Base-by-base conservation (phyloP, 1,140 invertebrate genomes). In the Heliconius himera region DNA sequence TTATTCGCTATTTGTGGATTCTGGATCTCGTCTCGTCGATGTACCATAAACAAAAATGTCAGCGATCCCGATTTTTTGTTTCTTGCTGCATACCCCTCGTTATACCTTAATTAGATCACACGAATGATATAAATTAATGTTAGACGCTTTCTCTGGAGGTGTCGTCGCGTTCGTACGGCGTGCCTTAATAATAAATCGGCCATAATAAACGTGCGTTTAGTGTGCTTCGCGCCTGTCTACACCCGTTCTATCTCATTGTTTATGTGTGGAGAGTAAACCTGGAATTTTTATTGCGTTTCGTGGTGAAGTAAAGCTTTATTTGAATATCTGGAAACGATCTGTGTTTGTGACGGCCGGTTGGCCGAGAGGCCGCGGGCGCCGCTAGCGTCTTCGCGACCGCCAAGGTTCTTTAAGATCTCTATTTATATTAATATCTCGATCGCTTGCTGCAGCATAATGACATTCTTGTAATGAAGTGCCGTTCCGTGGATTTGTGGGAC, bases 41-140 rank as follows among this genome's bases (percentile, higher is more conserved):
- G 93, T 94, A 95, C 94, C 94, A 95, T 95, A 95, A 95, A 95
- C 94, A 95, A 95, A 94, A 95, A 95, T 95, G 94, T 95, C 94
- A 95, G 93, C 94, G 93, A 94, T 94, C 94, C 90, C 92, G 88
- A 95, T 93, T 94, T 94, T 95, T 95, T 95, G 92, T 94, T 95
- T 95, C 91, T 92, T 86, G 83, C 89, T 91, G 91, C 90, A 92
- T 93, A 92, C 89, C 90, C 89, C 89, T 93, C 90, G 88, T 91
- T 93, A 92, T 87, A 93, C 86, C 89, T 89, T 94, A 94, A 93
- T 94, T 93, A 93, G 91, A 93, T 94, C 92, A 93, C 92, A 91
- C 88, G 92, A 93, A 92, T 92, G 88, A 93, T 92, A 91, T 92
- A 91, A 94, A 94, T 90, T 93, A 91, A 90, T 89, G 85, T 88